These are phyloP conservation scores for Premnoplex brunnescens DNA, from an alignment of 2,797 vertebrate species.

Conservation along the genomic window DNA sequence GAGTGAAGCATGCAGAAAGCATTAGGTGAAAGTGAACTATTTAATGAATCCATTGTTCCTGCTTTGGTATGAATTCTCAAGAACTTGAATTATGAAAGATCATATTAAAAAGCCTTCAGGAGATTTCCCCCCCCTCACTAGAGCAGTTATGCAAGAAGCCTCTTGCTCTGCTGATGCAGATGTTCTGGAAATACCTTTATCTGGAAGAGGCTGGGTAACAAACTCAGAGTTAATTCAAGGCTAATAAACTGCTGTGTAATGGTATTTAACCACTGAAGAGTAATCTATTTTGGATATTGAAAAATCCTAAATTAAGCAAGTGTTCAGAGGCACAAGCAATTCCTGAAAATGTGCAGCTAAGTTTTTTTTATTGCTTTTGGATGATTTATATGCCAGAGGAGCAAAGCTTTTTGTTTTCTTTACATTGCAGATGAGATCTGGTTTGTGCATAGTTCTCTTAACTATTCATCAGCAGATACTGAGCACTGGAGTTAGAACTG, in stretches of 20 bases:
- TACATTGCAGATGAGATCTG: not conserved
- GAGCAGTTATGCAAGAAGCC: slow-evolving; percentile 12
- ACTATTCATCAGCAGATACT: not conserved
- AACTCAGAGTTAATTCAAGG: not conserved
- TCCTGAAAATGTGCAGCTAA: not conserved
- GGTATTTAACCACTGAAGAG: not conserved
- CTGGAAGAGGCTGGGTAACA: not conserved
- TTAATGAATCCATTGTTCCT: not conserved
- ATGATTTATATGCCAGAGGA: not conserved
- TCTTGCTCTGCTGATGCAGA: not conserved
- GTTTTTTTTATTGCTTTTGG: not conserved
- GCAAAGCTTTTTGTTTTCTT: not conserved
- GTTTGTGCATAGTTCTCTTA: not conserved
- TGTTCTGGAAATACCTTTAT: not conserved
- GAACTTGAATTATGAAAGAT: slow-evolving; percentile 12
- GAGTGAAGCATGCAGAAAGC: slow-evolving; percentile 4
- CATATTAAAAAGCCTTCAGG: slow-evolving; percentile 36
- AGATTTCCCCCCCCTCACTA: not conserved
- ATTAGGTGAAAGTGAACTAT: slow-evolving; percentile 35
- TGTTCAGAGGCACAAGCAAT: not conserved
- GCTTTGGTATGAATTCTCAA: slow-evolving; percentile 1
- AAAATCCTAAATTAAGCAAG: not conserved
- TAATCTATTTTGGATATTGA: not conserved
- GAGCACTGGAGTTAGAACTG: not conserved
- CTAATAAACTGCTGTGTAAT: not conserved